phyloP scores from a whole-genome alignment of 2,113 vertebrate species.

The Strigops habroptila region DNA sequence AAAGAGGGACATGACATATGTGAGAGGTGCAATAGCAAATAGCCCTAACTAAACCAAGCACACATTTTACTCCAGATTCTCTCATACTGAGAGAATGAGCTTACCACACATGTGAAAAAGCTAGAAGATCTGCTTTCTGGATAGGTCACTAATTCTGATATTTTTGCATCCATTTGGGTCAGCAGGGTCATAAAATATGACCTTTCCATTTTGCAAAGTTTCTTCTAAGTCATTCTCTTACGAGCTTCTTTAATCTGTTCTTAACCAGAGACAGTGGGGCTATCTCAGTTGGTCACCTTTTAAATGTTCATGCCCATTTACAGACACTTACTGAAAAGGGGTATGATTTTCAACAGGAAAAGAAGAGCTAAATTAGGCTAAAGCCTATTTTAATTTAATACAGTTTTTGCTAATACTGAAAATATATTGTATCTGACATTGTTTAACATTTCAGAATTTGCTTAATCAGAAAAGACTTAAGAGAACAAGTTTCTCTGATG shows the following conservation, averaged over 20 bases:
- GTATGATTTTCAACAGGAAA: neutral
- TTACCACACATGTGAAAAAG: neutral
- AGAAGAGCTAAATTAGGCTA: slow-evolving; percentile 3
- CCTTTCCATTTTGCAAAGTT: slow-evolving; percentile 38
- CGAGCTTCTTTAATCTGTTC: slow-evolving; percentile 33
- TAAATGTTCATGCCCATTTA: neutral
- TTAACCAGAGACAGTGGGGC: neutral
- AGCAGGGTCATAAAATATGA: slow-evolving; percentile 31
- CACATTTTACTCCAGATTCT: neutral
- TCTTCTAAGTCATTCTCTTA: slow-evolving; percentile 30
- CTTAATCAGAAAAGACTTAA: neutral
- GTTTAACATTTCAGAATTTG: neutral
- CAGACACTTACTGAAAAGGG: neutral
- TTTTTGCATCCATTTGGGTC: slow-evolving; percentile 50
- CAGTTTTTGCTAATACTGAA: neutral
- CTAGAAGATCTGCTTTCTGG: neutral
- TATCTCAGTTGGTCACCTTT: slow-evolving; percentile 20
- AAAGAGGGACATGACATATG: neutral
- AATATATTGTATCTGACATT: neutral
- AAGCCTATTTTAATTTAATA: neutral
- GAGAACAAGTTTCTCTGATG: neutral
- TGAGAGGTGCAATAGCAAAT: fast-evolving
- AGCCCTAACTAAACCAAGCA: neutral
- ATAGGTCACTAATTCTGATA: slow-evolving; percentile 12
- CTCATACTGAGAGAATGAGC: neutral